These are phyloP conservation scores for Lithobates pipiens DNA, from an alignment of 2,797 vertebrate genomes.

Conservation along the genomic window DNA sequence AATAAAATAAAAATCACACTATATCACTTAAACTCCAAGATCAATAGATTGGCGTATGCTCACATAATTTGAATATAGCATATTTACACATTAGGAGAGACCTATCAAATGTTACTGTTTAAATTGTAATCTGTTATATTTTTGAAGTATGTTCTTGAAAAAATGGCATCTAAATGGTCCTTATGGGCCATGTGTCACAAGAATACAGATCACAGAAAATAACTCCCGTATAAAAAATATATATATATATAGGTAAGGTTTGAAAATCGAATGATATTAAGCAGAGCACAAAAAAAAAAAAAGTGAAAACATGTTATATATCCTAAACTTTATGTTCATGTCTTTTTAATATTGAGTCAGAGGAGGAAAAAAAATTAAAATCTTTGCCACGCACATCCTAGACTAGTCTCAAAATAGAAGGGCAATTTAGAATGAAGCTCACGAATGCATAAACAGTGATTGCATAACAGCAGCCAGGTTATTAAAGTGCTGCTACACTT, in stretches of 20 bases:
- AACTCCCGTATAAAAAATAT: too few relatives aligned
- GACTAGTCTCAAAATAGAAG: constrained; percentile 38
- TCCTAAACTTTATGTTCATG: neutral
- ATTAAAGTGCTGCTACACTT: constrained; percentile 37
- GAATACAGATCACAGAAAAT: neutral
- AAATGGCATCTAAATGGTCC: neutral
- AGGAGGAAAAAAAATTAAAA: neutral
- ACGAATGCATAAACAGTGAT: constrained; percentile 50
- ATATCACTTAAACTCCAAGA: too few relatives aligned
- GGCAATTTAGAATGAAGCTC: constrained; percentile 38
- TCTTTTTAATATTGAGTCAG: constrained; percentile 35
- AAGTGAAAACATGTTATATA: neutral
- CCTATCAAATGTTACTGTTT: neutral
- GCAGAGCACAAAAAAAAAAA: neutral
- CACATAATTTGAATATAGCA: too few relatives aligned
- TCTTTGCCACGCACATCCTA: constrained; percentile 12
- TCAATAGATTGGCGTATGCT: too few relatives aligned
- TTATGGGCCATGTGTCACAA: neutral
- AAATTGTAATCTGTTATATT: neutral
- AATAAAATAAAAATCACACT: too few relatives aligned
- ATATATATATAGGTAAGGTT: neutral
- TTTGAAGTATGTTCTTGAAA: neutral
- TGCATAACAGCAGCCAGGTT: constrained; percentile 47
- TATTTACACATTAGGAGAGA: too few relatives aligned
- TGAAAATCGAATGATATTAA: neutral